A percentile compares a stretch with the other conserved stretches of the same genome.
Evolutionary conservation across 2,888 invertebrate species (phyloP).

Genomic region (Rhyacophila evoluta): DNA sequence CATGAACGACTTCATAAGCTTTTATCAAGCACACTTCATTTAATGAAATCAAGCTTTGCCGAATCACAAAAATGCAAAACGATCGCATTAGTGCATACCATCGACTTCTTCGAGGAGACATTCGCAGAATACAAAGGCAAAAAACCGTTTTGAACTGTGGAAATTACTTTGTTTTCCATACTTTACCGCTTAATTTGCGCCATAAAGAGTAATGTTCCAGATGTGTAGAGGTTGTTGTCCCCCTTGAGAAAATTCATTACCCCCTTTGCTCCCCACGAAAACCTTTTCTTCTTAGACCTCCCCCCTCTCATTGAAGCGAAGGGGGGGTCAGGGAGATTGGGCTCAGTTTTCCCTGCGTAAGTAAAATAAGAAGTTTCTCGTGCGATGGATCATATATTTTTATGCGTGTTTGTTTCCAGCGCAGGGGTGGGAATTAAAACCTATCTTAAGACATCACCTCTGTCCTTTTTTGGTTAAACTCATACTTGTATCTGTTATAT

Average conservation of each 20-base stretch:
- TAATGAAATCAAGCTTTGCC: slow-evolving; percentile 17
- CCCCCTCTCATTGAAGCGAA: slow-evolving; percentile 28
- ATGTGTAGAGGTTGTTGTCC: slow-evolving; percentile 48
- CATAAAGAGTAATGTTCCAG: slow-evolving; percentile 51
- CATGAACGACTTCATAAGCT: slow-evolving; percentile 8
- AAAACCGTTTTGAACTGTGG: slow-evolving; percentile 19
- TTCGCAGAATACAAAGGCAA: slow-evolving; percentile 13
- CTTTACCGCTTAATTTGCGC: slow-evolving; percentile 30
- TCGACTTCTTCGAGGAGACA: slow-evolving; percentile 9
- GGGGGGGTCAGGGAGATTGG: slow-evolving; percentile 26
- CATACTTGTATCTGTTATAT: too few species aligned
- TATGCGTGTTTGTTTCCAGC: slow-evolving; percentile 52
- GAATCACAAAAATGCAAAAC: slow-evolving; percentile 24
- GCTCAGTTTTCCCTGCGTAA: slow-evolving; percentile 52
- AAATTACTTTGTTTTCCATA: slow-evolving; percentile 24
- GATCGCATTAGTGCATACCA: slow-evolving; percentile 14
- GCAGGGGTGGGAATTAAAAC: slow-evolving; percentile 52
- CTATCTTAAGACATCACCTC: slow-evolving; percentile 43
- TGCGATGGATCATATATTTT: slow-evolving; percentile 55
- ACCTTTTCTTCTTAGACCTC: slow-evolving; percentile 43
- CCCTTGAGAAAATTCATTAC: slow-evolving; percentile 54
- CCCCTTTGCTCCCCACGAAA: slow-evolving; percentile 53
- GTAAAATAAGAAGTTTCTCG: slow-evolving; percentile 55
- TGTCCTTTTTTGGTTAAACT: background rate
- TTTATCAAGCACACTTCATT: slow-evolving; percentile 13